phyloP scores from a whole-genome alignment of 2,113 vertebrate species.

The Melanocharis versteri region DNA sequence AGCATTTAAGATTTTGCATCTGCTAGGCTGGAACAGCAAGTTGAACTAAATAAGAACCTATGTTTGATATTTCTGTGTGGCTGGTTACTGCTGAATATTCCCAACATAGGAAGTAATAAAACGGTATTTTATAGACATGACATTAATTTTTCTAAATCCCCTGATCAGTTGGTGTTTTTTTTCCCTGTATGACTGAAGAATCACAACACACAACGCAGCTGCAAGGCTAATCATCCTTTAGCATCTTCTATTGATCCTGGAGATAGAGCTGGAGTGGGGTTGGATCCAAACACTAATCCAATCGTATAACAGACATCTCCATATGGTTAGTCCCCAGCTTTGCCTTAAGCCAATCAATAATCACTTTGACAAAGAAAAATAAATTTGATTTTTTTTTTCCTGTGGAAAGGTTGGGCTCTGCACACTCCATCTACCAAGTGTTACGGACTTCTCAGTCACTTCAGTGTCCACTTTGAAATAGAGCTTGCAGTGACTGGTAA shows the following conservation, averaged over 20 bases:
- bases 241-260: slow-evolving; percentile 64
- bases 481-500: not conserved
- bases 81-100: not conserved
- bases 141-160: not conserved
- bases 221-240: slow-evolving; percentile 56
- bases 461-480: not conserved
- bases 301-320: slow-evolving; percentile 69
- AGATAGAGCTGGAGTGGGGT: slow-evolving; percentile 40
- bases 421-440: not conserved
- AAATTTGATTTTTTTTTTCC: not conserved
- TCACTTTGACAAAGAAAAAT: slow-evolving; percentile 61
- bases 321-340: slow-evolving; percentile 63
- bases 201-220: not conserved
- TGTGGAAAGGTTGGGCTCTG: not conserved
- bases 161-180: not conserved
- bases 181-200: not conserved
- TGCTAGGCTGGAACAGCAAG: not conserved
- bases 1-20: not conserved
- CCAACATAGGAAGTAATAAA: not conserved
- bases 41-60: not conserved
- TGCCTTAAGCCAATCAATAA: slow-evolving; percentile 76
- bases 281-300: slow-evolving; percentile 65
- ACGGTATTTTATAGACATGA: not conserved
- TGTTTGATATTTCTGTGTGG: not conserved
- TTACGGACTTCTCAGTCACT: not conserved